Base-by-base conservation (phyloP, 1,140 invertebrate species). In the Dreissena rostriformis region DNA sequence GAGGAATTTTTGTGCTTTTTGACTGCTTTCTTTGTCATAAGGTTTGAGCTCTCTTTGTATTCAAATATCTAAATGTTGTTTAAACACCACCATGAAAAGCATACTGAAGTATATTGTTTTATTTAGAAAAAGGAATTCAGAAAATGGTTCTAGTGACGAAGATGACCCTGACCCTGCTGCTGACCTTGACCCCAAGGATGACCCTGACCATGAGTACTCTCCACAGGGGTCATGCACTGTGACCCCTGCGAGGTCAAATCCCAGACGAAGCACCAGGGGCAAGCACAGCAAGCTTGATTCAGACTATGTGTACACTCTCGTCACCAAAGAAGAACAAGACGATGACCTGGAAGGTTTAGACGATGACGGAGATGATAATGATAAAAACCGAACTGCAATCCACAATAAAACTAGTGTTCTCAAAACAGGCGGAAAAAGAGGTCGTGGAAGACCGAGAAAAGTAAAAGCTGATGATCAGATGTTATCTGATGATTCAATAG, bases 231-330 rank as follows among this genome's bases (percentile, higher is more conserved):
- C 28, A 51, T 24, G 53, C 8, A 26, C 26, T 28, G 63, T n/a
- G 39, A 57, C 79, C 19, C 51, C 61, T 10, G 19, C 51, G 1
- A 22, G 87, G 28, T 81, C 89, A 19, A 81, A 87, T 65, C 88
- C 88, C n/a, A 81, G 84, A n/a, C 52, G 89, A 51, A 84, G 84
- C 29, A 70, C 84, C 17, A 86, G 87, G 75, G 87, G 88, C 5
- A 86, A 72, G 22, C 61, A 73, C 49, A 78, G 75, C 70, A 82
- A 86, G 26, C 75, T 72, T 74, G 73, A 75, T 65, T 52, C 70
- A 1, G 68, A 82, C 26, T 82, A 67, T 75, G 72, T 82, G 0
- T 71, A 68, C 28, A 24, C 6, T 57, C 39, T 12, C 15, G 24
- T 19, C 4, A 79, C 51, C 0, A 68, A 85, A 52, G 77, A 84